phyloP scores from a whole-genome alignment of 2,113 vertebrate genomes.

The Hyaena hyaena region DNA sequence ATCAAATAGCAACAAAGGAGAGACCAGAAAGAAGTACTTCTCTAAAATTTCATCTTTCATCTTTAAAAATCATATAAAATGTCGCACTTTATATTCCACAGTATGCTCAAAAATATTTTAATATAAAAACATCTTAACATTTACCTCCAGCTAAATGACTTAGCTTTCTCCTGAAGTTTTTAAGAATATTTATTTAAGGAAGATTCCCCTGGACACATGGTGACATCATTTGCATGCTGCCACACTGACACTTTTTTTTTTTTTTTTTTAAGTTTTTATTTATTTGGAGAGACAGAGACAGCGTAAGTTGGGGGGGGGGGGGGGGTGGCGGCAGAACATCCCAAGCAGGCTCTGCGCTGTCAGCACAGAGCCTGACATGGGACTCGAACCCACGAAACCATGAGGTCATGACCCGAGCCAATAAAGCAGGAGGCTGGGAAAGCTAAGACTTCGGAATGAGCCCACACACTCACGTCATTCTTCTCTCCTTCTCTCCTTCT shows the following conservation, averaged over 20 bases:
- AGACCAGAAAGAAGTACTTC: neutral
- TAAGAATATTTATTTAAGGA: neutral
- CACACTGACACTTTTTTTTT: neutral
- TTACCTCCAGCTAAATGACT: neutral
- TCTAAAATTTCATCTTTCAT: conserved; percentile 2
- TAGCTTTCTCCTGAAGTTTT: neutral
- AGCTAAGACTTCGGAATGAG: neutral
- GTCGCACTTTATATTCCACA: neutral
- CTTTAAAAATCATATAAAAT: neutral
- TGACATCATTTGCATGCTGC: neutral
- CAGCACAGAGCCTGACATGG: too few species aligned
- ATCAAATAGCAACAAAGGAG: neutral
- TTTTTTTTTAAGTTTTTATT: too few species aligned
- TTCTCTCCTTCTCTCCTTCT: too few species aligned
- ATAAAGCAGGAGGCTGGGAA: neutral
- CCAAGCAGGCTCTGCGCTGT: too few species aligned
- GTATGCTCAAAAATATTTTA: neutral
- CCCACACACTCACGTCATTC: neutral
- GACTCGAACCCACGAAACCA: too few species aligned
- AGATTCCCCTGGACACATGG: neutral
- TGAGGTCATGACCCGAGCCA: too few species aligned
- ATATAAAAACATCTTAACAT: neutral
- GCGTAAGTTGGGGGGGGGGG: too few species aligned
- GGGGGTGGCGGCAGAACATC: too few species aligned
- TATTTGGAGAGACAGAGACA: too few species aligned